Base-by-base conservation (phyloP, 2,113 vertebrate species). In the Plecturocebus donacophilus region DNA sequence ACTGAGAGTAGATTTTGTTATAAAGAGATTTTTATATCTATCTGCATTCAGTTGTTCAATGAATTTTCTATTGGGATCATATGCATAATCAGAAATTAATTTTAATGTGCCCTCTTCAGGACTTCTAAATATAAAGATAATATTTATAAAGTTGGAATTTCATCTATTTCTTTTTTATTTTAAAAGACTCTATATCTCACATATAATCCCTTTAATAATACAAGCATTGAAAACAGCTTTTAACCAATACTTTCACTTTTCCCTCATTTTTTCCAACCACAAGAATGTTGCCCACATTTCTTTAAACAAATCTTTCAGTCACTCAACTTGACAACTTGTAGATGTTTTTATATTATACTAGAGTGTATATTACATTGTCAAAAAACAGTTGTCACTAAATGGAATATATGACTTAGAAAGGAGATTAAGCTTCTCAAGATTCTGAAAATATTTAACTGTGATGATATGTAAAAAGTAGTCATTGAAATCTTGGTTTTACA, bases 221-320 rank as follows among this genome's bases (percentile, higher is more conserved):
- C 3, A 79, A 94, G 56, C 32, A 91, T 91, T 88, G 75, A 77
- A 95, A 93, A 95, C 20, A 96, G 86, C 52, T 84, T 96, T 96
- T 85, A 95, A 93, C 90, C 54, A 97, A 90, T 83, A 89, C 56
- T 94, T 96, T 90, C 61, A 80, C 45, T 80, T 93, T 66, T 9
- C 76, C 20, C 54, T 38, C 38, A 3, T 87, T 96, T 85, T 94
- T 96, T 94, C 87, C 61, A 94, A 94, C 54, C 83, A 90, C 42
- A 94, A 96, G 64, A 96, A 97, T 77, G 64, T 81, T 92, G 40
- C n/a, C 68, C 97, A 95, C 81, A 87, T 84, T 96, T 96, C 94
- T 95, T 95, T 85, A 89, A 96, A 71, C 87, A 96, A 97, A 93
- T 68, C 38, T 91, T 83, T 93, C 30, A 89, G 73, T 1, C 49